phyloP scores from a whole-genome alignment of 2,797 vertebrate species.

The Cynodonichthys magdalenae region DNA sequence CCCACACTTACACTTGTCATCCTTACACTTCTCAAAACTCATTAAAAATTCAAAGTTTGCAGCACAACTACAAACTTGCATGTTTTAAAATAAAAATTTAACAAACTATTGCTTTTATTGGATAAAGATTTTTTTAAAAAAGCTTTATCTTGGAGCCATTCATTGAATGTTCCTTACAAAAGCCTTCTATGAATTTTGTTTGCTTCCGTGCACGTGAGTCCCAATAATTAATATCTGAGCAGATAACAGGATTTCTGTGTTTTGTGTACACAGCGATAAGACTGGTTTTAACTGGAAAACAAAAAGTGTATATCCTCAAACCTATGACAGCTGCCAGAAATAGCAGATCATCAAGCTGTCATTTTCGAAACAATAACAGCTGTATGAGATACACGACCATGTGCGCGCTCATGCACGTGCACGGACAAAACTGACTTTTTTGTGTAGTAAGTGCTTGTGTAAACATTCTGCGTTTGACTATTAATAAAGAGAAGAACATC shows the following conservation, averaged over 20 bases:
- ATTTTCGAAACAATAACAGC: conserved; percentile 64
- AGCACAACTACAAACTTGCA: neutral
- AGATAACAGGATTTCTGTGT: conserved; percentile 25
- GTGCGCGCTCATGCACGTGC: conserved; percentile 16
- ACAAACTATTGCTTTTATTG: neutral
- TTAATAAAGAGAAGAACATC: conserved; percentile 10
- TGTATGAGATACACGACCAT: conserved; percentile 31
- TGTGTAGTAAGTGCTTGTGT: conserved; percentile 21
- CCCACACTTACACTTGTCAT: conserved; percentile 29
- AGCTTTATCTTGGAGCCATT: neutral
- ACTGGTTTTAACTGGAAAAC: conserved; percentile 38
- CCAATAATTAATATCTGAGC: conserved; percentile 25
- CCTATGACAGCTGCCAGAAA: conserved; percentile 46
- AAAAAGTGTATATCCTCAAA: neutral
- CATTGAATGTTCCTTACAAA: neutral
- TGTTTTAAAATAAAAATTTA: neutral
- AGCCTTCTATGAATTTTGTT: neutral
- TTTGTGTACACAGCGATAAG: conserved; percentile 37
- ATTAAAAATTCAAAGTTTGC: neutral
- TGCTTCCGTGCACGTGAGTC: conserved; percentile 2
- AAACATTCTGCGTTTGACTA: neutral
- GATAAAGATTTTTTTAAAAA: neutral
- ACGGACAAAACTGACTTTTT: conserved; percentile 11
- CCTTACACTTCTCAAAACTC: conserved; percentile 6
- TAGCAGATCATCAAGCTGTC: conserved; percentile 30